Evolutionary conservation across 2,113 vertebrate species (phyloP), one percentile per base, ranked within the genome.

Genomic region (Phylloscopus whistleri): DNA sequence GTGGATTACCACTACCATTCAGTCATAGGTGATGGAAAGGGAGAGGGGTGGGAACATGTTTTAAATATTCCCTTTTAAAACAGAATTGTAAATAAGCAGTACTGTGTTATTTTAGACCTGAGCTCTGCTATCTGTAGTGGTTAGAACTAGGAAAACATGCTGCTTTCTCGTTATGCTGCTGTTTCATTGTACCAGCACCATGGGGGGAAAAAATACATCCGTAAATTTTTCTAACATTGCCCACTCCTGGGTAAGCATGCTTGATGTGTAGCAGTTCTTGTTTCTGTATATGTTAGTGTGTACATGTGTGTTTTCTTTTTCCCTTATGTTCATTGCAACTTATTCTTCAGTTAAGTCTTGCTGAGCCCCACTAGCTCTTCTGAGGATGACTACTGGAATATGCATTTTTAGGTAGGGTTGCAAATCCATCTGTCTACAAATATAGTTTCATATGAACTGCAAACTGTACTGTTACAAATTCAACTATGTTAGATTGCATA

Each of bases 401-500:
- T 97, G 97, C 97, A 97, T 98, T 98, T 84, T 97, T 96, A 97
- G 97, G 93, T 97, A 97, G 51, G 79, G 94, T 95, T 93, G 89
- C 93, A 94, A 94, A 96, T 95, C 79, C 95, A 97, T 97, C 91
- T 96, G 97, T 98, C 95, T 98, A 97, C 94, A 94, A 97, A 96
- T 97, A 97, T 90, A 95, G 95, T 98, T 97, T 97, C 95, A 77
- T 97, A 97, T 88, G 84, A 96, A 95, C 95, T 94, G 95, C 96
- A 92, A 96, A 97, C 95, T 97, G 87, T 96, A 96, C 76, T 97
- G 96, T 97, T 97, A 96, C 95, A 95, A 97, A 98, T 85, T 96
- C 94, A 95, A 97, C 91, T 96, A 92, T 97, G 97, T 98, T 98
- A 94, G 95, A 96, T 94, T 97, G 95, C 97, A 95, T 98, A 98